Conservation (phyloP, 2,113 vertebrate species). For the Lethenteron reissneri region DNA sequence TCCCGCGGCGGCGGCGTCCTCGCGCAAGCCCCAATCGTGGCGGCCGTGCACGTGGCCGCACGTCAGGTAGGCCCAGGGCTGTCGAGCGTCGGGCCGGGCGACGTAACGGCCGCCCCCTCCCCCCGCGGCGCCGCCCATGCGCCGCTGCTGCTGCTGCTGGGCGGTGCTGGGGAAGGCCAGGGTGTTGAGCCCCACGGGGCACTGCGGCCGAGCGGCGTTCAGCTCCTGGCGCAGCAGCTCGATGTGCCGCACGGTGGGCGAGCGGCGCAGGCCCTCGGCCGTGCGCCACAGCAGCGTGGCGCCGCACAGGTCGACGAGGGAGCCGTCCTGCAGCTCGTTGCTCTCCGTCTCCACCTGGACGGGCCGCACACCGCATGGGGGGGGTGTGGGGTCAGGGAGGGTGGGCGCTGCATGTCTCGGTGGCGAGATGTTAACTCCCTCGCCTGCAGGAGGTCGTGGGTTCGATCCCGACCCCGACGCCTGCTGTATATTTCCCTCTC, state of each 20-base stretch:
- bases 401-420: too few relatives aligned
- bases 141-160: constrained; percentile 16
- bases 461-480: neutral
- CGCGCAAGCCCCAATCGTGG: constrained; percentile 19
- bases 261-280: constrained; percentile 37
- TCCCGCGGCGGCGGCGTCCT: too few relatives aligned
- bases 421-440: neutral
- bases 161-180: constrained; percentile 53
- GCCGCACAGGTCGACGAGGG: constrained; percentile 80
- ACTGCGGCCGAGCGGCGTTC: constrained; percentile 49
- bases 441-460: neutral
- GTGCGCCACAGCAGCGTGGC: constrained; percentile 87
- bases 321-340: constrained; percentile 72
- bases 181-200: constrained; percentile 57
- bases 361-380: neutral
- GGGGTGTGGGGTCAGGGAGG: too few relatives aligned
- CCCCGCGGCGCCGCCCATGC: constrained; percentile 13
- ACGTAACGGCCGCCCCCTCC: constrained; percentile 27
- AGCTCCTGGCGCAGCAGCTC: constrained; percentile 58
- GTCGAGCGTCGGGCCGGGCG: constrained; percentile 75
- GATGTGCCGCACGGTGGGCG: constrained; percentile 52
- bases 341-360: constrained; percentile 73
- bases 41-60: constrained; percentile 49
- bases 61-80: constrained; percentile 31
- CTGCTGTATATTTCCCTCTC: neutral